These are phyloP conservation scores for Zaprionus lineosus DNA, from an alignment of 2,888 invertebrate species.

Conservation along the genomic window DNA sequence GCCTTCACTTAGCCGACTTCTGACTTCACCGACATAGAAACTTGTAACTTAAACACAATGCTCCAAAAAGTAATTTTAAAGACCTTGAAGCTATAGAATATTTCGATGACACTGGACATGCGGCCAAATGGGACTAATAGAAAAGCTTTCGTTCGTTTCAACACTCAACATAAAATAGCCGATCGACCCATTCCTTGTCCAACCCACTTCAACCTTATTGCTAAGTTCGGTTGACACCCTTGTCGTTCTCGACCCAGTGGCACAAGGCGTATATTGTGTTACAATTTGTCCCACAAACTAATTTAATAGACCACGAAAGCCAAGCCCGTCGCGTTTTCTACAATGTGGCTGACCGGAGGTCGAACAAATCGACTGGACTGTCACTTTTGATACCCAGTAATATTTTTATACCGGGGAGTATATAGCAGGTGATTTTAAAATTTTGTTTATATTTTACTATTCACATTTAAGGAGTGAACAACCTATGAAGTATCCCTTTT, in stretches of 20 bases:
- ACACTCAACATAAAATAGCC: conserved; percentile 7
- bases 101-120: neutral
- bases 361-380: conserved; percentile 38
- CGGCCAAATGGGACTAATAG: conserved; percentile 19
- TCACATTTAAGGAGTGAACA: too few relatives aligned
- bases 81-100: too few relatives aligned
- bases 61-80: too few relatives aligned
- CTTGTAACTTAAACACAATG: too few relatives aligned
- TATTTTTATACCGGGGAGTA: neutral
- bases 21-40: too few relatives aligned
- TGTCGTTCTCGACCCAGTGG: conserved; percentile 20
- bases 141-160: conserved; percentile 2
- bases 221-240: conserved; percentile 13
- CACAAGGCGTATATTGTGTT: conserved; percentile 48
- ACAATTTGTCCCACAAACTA: conserved; percentile 59
- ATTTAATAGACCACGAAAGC: conserved; percentile 37
- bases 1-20: too few relatives aligned
- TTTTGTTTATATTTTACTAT: too few relatives aligned
- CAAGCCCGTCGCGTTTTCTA: conserved; percentile 11
- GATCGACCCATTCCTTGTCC: neutral
- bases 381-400: conserved; percentile 6
- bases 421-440: too few relatives aligned
- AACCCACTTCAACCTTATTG: conserved; percentile 40
- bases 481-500: too few relatives aligned
- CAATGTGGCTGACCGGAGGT: conserved; percentile 34